These are phyloP conservation scores for Plemyria rubiginata DNA, from an alignment of 2,888 invertebrate species.

Conservation along the genomic window DNA sequence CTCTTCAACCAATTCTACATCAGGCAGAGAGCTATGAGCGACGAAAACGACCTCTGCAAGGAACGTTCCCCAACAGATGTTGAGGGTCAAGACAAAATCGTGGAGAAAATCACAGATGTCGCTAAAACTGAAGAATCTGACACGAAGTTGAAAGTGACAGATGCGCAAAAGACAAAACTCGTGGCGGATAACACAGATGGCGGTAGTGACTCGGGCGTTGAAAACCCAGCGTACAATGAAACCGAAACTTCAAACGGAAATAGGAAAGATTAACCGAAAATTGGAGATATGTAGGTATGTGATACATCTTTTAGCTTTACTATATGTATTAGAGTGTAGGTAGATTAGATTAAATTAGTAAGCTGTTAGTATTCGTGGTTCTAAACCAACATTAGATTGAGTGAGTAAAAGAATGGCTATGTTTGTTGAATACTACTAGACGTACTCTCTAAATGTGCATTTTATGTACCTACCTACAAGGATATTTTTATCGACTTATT, in stretches of 20 bases:
- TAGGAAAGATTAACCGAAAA: constrained; percentile 51
- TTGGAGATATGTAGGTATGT: constrained; percentile 23
- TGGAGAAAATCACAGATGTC: constrained; percentile 62
- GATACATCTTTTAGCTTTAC: constrained; percentile 28
- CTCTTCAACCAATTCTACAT: constrained; percentile 88
- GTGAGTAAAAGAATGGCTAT: constrained; percentile 13
- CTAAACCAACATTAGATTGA: constrained; percentile 22
- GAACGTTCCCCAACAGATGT: constrained; percentile 70
- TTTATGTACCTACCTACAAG: constrained; percentile 22
- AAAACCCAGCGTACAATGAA: constrained; percentile 75
- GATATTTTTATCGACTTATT: constrained; percentile 17
- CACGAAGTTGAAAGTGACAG: constrained; percentile 32
- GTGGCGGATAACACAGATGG: constrained; percentile 70
- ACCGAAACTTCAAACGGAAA: constrained; percentile 56
- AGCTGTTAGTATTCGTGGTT: constrained; percentile 18
- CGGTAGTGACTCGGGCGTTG: constrained; percentile 77
- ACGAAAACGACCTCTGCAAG: constrained; percentile 85
- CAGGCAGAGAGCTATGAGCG: constrained; percentile 79
- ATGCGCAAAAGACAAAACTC: constrained; percentile 51
- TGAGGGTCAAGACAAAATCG: constrained; percentile 60
- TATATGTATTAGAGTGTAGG: constrained; percentile 10
- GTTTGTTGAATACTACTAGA: constrained; percentile 22
- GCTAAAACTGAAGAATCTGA: constrained; percentile 52
- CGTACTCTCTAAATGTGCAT: constrained; percentile 19
- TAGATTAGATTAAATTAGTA: constrained; percentile 3